Percentiles rank a stretch among this genome's conserved stretches.
These are phyloP conservation scores for Hiodon alosoides DNA, from an alignment of 2,113 vertebrate species.

Conservation along the genomic window DNA sequence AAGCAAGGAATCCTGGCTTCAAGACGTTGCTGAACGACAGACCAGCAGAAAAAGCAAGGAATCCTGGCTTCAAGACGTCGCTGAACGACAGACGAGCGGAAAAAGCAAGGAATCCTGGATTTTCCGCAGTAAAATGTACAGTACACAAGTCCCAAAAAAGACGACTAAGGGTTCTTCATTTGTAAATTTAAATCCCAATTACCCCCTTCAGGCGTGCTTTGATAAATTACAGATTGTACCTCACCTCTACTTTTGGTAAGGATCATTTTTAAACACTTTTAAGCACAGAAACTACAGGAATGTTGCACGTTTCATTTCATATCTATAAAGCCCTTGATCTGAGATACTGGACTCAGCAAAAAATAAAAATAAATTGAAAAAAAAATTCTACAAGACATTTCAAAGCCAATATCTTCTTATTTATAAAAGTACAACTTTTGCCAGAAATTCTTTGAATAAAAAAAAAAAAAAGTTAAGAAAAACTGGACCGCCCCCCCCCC, in stretches of 20 bases:
- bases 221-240: conserved; percentile 1
- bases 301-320: conserved; percentile 45
- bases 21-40: conserved; percentile 61
- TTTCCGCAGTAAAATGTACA: conserved; percentile 53
- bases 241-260: background rate
- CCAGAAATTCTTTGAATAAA: conserved; percentile 47
- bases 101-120: conserved; percentile 63
- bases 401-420: conserved; percentile 43
- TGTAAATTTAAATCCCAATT: conserved; percentile 25
- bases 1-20: conserved; percentile 65
- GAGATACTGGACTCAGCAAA: conserved; percentile 32
- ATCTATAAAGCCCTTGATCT: conserved; percentile 49
- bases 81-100: conserved; percentile 56
- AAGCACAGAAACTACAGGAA: conserved; percentile 53
- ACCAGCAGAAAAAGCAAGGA: conserved; percentile 61
- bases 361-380: conserved; percentile 27
- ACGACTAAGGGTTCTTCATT: conserved; percentile 26
- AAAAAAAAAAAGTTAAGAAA: conserved; percentile 29
- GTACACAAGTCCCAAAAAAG: conserved; percentile 35
- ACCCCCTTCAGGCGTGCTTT: conserved; percentile 19
- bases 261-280: conserved; percentile 31
- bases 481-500: background rate
- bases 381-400: conserved; percentile 39
- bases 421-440: conserved; percentile 53
- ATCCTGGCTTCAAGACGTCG: conserved; percentile 64